phyloP scores from a whole-genome alignment of 2,797 vertebrate genomes.

The Myoxocephalus aenaeus region DNA sequence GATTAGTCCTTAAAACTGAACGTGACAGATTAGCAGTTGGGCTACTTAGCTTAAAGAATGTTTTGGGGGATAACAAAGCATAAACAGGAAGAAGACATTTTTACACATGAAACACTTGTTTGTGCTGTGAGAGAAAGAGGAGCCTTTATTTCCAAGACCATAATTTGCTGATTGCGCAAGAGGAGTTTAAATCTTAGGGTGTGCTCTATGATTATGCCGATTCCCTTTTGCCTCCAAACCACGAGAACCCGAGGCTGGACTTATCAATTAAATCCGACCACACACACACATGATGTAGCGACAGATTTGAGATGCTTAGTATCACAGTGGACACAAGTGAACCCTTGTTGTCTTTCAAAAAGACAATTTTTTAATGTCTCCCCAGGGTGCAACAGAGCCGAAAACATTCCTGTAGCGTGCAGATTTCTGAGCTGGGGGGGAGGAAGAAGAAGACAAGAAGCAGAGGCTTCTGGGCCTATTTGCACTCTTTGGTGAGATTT shows the following conservation, averaged over 20 bases:
- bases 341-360: conserved; percentile 45
- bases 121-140: conserved; percentile 4
- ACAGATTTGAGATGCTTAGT: conserved; percentile 28
- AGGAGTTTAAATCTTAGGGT: conserved; percentile 19
- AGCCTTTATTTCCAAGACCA: conserved; percentile 16
- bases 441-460: conserved; percentile 7
- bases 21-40: neutral
- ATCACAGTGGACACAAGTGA: conserved; percentile 39
- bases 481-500: conserved; percentile 1
- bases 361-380: conserved; percentile 57
- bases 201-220: conserved; percentile 39
- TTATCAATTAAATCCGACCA: conserved; percentile 36
- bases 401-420: conserved; percentile 69
- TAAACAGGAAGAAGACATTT: conserved; percentile 63
- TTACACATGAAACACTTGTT: conserved; percentile 51
- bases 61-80: neutral
- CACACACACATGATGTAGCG: conserved; percentile 12
- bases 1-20: neutral
- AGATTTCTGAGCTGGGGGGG: conserved; percentile 25
- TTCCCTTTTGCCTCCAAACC: conserved; percentile 20
- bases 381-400: conserved; percentile 52
- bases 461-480: neutral
- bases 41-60: conserved; percentile 13
- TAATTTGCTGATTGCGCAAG: conserved; percentile 31
- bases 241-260: conserved; percentile 14